Evolutionary conservation across 1,140 invertebrate species (phyloP).

Genomic region (Drosophila malerkotliana): DNA sequence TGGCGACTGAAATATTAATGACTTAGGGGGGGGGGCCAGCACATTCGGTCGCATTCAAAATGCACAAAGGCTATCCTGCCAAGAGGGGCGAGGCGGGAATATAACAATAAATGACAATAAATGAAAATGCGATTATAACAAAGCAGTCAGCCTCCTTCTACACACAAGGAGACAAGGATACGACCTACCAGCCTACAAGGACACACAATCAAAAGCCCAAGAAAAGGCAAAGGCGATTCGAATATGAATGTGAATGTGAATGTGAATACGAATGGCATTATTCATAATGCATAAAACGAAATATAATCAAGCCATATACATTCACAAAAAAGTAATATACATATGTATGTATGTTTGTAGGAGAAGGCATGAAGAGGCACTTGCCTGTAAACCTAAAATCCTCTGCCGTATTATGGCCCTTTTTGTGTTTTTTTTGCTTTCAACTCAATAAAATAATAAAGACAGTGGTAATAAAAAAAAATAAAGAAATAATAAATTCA

Average conservation of each 20-base stretch:
- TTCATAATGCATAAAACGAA: conserved; percentile 67
- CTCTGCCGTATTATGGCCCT: background rate
- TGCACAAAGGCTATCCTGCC: conserved; percentile 50
- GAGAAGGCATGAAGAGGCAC: background rate
- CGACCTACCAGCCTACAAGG: background rate
- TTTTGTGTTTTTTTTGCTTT: background rate
- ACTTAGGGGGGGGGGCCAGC: conserved; percentile 6
- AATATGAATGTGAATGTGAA: conserved; percentile 8
- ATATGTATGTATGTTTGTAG: background rate
- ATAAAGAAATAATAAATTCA: background rate
- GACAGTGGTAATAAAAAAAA: background rate
- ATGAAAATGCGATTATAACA: conserved; percentile 46
- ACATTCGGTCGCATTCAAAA: conserved; percentile 47
- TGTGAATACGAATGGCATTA: conserved; percentile 30
- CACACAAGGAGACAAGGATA: conserved; percentile 9
- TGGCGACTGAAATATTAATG: conserved; percentile 49
- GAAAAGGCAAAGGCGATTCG: background rate
- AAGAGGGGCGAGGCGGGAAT: background rate
- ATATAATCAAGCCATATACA: conserved; percentile 70
- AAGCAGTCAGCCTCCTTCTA: conserved; percentile 20
- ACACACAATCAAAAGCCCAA: background rate
- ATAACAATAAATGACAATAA: conserved; percentile 31
- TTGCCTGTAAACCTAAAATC: background rate
- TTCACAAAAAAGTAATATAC: conserved; percentile 8
- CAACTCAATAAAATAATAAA: background rate